Evolutionary conservation across 1,140 invertebrate genomes (phyloP).

Genomic region (Meloidogyne floridensis): DNA sequence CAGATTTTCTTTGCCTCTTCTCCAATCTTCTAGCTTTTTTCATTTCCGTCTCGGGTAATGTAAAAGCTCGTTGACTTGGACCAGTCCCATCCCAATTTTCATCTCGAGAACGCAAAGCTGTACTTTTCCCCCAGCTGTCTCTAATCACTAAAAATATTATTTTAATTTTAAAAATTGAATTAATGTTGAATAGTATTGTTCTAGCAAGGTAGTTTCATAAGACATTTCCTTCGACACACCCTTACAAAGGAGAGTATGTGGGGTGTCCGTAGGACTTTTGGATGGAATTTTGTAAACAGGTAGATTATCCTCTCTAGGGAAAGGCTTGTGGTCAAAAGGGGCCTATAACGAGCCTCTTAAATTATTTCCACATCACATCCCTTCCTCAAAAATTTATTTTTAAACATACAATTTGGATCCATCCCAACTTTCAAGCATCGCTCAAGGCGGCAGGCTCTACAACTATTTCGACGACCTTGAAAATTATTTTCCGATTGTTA

Average conservation of each 20-base stretch:
- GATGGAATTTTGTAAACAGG: too few species aligned
- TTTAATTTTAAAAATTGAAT: too few species aligned
- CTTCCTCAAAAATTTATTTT: background rate
- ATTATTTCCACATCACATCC: too few species aligned
- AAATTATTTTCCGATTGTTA: background rate
- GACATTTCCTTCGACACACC: too few species aligned
- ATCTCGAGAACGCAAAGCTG: background rate
- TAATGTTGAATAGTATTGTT: too few species aligned
- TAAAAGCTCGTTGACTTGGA: background rate
- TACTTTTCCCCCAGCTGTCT: conserved; percentile 26
- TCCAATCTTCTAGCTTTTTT: background rate
- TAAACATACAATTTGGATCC: conserved; percentile 52
- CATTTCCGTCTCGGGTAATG: background rate
- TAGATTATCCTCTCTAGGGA: too few species aligned
- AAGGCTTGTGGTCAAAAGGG: too few species aligned
- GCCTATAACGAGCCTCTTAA: too few species aligned
- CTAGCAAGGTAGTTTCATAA: too few species aligned
- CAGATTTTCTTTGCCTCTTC: background rate
- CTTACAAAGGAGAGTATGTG: too few species aligned
- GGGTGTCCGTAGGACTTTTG: too few species aligned
- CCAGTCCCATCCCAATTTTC: background rate
- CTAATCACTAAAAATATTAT: conserved; percentile 12
- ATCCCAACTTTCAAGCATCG: conserved; percentile 64
- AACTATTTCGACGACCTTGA: conserved; percentile 64
- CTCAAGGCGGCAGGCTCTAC: conserved; percentile 63